Conservation (phyloP, 2,113 vertebrate genomes). For the Physeter macrocephalus region DNA sequence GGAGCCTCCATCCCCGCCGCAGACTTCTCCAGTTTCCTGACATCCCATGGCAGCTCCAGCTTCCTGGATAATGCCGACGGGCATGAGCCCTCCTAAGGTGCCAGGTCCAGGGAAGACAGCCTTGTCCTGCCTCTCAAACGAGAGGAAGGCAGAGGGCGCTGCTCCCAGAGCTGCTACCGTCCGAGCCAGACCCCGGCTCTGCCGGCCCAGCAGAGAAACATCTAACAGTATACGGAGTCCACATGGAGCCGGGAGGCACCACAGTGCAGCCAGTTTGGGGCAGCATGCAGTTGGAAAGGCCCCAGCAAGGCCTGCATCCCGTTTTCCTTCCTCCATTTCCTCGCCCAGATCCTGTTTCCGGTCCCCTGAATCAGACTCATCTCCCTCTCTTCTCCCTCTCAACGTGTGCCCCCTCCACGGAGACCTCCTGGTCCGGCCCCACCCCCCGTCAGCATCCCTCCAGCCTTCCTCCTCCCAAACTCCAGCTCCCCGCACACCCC, state of each 20-base stretch:
- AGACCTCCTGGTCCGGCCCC: neutral
- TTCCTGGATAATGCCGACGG: neutral
- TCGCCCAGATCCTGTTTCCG: neutral
- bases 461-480: neutral
- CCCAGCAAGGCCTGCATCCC: accelerated
- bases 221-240: neutral
- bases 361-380: no score
- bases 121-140: neutral
- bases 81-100: neutral
- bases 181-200: neutral
- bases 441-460: neutral
- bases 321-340: neutral
- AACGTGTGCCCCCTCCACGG: no score
- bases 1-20: neutral
- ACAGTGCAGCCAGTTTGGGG: neutral
- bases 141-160: neutral
- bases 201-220: neutral
- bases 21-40: neutral
- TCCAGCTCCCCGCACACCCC: neutral
- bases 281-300: neutral
- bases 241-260: neutral
- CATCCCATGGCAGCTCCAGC: no score
- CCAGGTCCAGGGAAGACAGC: neutral
- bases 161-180: neutral
- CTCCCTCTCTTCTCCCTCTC: neutral